Evolutionary conservation across 2,113 vertebrate genomes (phyloP).

Genomic region (Salvator merianae): DNA sequence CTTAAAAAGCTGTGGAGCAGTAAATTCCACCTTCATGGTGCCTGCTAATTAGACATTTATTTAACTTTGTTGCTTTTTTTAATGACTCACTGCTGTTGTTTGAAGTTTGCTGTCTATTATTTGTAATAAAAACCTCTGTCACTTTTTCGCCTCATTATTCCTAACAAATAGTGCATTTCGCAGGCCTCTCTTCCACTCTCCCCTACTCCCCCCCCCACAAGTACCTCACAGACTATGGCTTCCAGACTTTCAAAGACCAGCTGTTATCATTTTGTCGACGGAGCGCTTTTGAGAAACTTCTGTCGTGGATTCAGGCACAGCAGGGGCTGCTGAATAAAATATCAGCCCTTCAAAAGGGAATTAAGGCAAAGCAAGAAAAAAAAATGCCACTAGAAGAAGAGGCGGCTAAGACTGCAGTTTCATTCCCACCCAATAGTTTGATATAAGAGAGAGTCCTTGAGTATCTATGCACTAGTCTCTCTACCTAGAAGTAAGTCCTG

Average conservation of each 20-base stretch:
- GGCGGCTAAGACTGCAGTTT: neutral
- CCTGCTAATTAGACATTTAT: conserved; percentile 85
- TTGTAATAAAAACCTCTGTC: conserved; percentile 81
- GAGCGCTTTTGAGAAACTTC: conserved; percentile 77
- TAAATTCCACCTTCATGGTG: conserved; percentile 78
- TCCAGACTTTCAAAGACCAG: conserved; percentile 80
- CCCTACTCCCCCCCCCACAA: conserved; percentile 51
- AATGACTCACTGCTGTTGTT: conserved; percentile 79
- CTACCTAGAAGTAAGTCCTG: neutral
- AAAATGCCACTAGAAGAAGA: conserved; percentile 50
- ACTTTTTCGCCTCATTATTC: conserved; percentile 82
- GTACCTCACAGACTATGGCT: conserved; percentile 61
- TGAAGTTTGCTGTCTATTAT: conserved; percentile 82
- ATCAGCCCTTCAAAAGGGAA: conserved; percentile 78
- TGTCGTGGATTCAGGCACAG: conserved; percentile 68
- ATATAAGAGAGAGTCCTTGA: conserved; percentile 8
- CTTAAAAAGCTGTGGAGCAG: conserved; percentile 73
- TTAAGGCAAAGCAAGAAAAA: conserved; percentile 67
- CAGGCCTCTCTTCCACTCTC: conserved; percentile 39
- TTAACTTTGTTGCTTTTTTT: conserved; percentile 79
- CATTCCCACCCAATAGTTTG: conserved; percentile 20
- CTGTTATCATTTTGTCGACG: conserved; percentile 77
- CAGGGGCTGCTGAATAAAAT: conserved; percentile 81
- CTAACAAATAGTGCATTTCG: conserved; percentile 76
- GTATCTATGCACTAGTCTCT: neutral